Evolutionary conservation across 2,797 vertebrate genomes (phyloP).

Genomic region (Lutjanus argentimaculatus): DNA sequence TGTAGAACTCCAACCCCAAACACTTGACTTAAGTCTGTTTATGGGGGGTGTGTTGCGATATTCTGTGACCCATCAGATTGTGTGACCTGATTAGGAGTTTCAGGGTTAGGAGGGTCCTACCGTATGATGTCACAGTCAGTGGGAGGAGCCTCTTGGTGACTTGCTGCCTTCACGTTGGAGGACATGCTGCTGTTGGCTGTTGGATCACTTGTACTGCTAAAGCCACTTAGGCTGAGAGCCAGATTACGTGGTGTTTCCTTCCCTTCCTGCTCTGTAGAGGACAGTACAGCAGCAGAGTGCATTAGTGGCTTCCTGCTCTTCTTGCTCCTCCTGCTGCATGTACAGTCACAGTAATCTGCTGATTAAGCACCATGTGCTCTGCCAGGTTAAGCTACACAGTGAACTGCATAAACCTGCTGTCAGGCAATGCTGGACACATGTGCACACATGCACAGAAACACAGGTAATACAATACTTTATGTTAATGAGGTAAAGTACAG

Average conservation of each 20-base stretch:
- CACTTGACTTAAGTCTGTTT: too few species aligned
- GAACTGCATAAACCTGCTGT: conserved; percentile 12
- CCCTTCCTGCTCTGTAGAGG: conserved; percentile 20
- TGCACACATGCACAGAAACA: conserved; percentile 17
- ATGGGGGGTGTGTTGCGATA: too few species aligned
- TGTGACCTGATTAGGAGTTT: too few species aligned
- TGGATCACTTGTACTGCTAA: conserved; percentile 51
- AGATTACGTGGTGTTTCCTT: conserved; percentile 72
- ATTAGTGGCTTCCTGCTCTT: conserved; percentile 29
- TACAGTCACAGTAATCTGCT: conserved; percentile 61
- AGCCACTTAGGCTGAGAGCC: conserved; percentile 76
- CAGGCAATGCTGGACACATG: conserved; percentile 9
- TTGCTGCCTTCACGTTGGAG: conserved; percentile 44
- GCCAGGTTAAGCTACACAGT: conserved; percentile 42
- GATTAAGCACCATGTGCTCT: conserved; percentile 49
- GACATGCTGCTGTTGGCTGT: conserved; percentile 39
- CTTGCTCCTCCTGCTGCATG: conserved; percentile 29
- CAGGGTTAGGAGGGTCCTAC: too few species aligned
- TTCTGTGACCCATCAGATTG: too few species aligned
- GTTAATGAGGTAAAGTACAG: not conserved
- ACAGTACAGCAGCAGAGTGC: conserved; percentile 25
- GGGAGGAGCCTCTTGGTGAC: conserved; percentile 23
- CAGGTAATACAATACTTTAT: not conserved
- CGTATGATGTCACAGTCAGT: conserved; percentile 5
- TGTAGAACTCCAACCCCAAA: too few species aligned